These are phyloP conservation scores for Panopea generosa DNA, from an alignment of 2,888 invertebrate species.

Conservation along the genomic window DNA sequence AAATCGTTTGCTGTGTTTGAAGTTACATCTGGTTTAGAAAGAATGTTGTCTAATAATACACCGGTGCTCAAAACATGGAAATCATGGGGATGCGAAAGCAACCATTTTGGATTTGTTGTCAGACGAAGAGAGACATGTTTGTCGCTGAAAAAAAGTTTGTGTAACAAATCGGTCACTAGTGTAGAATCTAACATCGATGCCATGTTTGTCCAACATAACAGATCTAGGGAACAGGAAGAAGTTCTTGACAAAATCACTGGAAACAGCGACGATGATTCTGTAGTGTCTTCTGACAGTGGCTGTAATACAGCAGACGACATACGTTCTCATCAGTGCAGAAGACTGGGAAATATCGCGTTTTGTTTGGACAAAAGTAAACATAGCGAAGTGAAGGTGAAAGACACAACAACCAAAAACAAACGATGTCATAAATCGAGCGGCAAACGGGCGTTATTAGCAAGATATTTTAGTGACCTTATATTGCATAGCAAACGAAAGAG, in stretches of 20 bases:
- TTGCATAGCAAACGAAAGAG: not conserved
- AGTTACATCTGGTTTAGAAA: slow-evolving; percentile 20
- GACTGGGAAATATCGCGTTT: too few relatives aligned
- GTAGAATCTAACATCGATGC: too few relatives aligned
- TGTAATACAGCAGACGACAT: too few relatives aligned
- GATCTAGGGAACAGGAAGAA: too few relatives aligned
- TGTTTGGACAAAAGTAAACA: too few relatives aligned
- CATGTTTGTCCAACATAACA: too few relatives aligned
- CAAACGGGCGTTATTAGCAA: not conserved
- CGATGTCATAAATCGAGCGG: not conserved
- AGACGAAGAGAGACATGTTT: slow-evolving; percentile 10
- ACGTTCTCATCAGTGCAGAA: too few relatives aligned
- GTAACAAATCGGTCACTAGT: too few relatives aligned
- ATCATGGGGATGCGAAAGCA: slow-evolving; percentile 46
- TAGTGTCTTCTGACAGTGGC: too few relatives aligned
- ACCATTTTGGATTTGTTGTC: slow-evolving; percentile 23
- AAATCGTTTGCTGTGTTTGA: slow-evolving; percentile 35
- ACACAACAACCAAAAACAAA: not conserved
- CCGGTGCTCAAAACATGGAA: slow-evolving; percentile 31
- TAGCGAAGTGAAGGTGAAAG: not conserved
- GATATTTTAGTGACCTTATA: slow-evolving; percentile 8
- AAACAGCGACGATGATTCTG: too few relatives aligned
- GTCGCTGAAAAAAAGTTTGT: not conserved
- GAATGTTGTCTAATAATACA: slow-evolving; percentile 22
- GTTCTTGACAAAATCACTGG: too few relatives aligned